Evolutionary conservation across 1,140 invertebrate genomes (phyloP), one percentile per base, ranked within the genome.

Genomic region (Littorina saxatilis): DNA sequence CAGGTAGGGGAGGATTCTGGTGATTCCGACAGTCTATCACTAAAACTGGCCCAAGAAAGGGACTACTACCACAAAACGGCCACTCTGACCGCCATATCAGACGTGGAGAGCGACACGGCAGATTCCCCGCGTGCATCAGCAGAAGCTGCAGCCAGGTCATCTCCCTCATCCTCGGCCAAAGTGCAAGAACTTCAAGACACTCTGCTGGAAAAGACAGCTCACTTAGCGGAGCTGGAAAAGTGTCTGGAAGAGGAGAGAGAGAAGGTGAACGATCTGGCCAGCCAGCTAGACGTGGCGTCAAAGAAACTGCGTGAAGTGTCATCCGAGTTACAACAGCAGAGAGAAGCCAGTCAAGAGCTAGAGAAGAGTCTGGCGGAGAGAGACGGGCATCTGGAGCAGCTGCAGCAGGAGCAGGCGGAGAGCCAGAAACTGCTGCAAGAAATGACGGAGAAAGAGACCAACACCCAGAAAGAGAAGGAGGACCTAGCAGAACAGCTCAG

Each of bases 1-100:
- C 40, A 39, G 20, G 43, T 15, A 3, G n/a, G 13, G 40, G 70
- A 50, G 1, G 40, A 50, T 17, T 23, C 40, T 27, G 5, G 0
- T 1, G 40, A 73, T 2, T 73, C 70, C 13, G 70, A 73, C 40
- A 20, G 0, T 3, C 3, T 50, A n/a, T 73, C 40, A 11, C 40
- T 73, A 4, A 47, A 29, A n/a, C 40, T 73, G 70, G 43, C n/a
- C 23, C 70, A 47, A 43, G 70, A 73, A n/a, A 39, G 70, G 35
- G 87, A 87, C 27, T 86, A 87, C 80, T 81, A 87, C 5, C 74
- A 84, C 47, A 80, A 73, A 35, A 86, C 81, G 1, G 83, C 82
- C 20, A 81, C 68, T 23, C 39, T 85, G 27, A 88, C 87, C 27
- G 84, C 77, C 0, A 83, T 86, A 11, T 87, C 84, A 47, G 84